phyloP scores from a whole-genome alignment of 2,888 invertebrate species.

The Lutraria lutraria region DNA sequence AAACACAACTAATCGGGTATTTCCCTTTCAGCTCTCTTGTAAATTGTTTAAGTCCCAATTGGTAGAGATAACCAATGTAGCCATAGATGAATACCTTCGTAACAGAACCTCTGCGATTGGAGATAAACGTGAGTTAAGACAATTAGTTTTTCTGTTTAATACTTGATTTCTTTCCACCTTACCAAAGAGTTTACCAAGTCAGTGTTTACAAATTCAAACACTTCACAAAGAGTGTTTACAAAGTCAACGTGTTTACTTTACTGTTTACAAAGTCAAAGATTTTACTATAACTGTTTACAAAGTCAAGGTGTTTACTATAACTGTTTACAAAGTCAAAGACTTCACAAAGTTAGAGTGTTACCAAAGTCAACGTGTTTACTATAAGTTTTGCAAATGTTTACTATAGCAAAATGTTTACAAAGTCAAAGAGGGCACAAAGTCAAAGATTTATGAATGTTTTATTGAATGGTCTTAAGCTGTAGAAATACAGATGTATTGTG shows the following conservation, averaged over 20 bases:
- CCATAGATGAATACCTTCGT: slow-evolving; percentile 16
- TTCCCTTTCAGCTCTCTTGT: not conserved
- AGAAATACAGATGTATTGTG: too few relatives aligned
- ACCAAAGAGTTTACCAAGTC: too few relatives aligned
- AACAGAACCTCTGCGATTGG: not conserved
- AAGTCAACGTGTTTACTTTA: not conserved
- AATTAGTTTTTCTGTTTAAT: not conserved
- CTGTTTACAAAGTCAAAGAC: too few relatives aligned
- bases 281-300: not conserved
- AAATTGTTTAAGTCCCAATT: not conserved
- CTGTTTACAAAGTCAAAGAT: not conserved
- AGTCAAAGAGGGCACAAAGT: too few relatives aligned
- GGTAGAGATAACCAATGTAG: not conserved
- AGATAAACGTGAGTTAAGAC: not conserved
- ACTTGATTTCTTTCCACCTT: not conserved
- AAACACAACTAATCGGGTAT: too few relatives aligned
- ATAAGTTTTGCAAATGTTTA: too few relatives aligned
- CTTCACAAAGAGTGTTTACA: not conserved
- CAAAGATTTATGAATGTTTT: too few relatives aligned
- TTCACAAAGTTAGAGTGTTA: too few relatives aligned
- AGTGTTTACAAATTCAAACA: not conserved
- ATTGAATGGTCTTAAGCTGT: too few relatives aligned
- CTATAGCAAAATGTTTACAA: too few relatives aligned
- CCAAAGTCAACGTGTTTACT: too few relatives aligned
- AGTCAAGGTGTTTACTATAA: not conserved